These are phyloP conservation scores for chimpanzee (Pan troglodytes) DNA, from an alignment of 2,113 vertebrate species.

Conservation along the genomic window NHGRI_mPanTro3-v2.1_pri NC_072404.2:46460501-46461000, in stretches of 20 bases:
- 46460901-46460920: too few species aligned
- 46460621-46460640: neutral
- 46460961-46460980: neutral
- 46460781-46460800: neutral
- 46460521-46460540: neutral
- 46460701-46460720: neutral
- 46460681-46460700: neutral
- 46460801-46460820: neutral
- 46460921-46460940: neutral
- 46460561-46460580: neutral
- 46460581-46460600: neutral
- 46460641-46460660: neutral
- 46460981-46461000: neutral
- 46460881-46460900: too few species aligned
- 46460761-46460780: neutral
- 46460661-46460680: neutral
- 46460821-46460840: neutral
- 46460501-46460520: neutral
- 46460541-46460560: neutral
- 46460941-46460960: neutral
- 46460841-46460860: neutral
- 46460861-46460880: neutral
- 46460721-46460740: neutral
- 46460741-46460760: neutral
- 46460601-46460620: neutral